Conservation (phyloP, 2,888 invertebrate genomes). For the Dusona sp. region DNA sequence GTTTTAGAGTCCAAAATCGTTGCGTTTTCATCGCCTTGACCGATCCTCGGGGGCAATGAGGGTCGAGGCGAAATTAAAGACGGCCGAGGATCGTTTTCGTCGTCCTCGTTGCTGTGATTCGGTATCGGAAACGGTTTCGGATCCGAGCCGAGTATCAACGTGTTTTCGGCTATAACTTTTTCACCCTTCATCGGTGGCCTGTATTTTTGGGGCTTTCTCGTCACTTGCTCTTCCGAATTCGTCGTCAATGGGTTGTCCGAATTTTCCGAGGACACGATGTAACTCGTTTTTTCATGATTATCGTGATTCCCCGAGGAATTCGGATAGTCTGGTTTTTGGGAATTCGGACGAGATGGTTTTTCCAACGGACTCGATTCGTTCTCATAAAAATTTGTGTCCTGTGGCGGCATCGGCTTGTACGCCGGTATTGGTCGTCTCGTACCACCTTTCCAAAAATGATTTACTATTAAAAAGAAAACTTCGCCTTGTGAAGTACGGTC, state of each 20-base stretch:
- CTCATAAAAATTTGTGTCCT: constrained; percentile 56
- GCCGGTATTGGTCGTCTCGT: constrained; percentile 78
- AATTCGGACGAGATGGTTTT: constrained; percentile 63
- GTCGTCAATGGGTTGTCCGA: constrained; percentile 2
- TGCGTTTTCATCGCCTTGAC: neutral
- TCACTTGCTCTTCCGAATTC: constrained; percentile 41
- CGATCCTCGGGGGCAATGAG: constrained; percentile 67
- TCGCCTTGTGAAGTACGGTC: neutral
- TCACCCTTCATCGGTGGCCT: constrained; percentile 78
- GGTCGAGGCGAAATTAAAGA: constrained; percentile 65
- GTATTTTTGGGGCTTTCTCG: constrained; percentile 73
- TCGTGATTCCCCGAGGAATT: constrained; percentile 60
- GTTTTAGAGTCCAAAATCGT: neutral
- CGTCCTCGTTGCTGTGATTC: constrained; percentile 67
- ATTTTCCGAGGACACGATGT: constrained; percentile 30
- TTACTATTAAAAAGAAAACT: constrained; percentile 47
- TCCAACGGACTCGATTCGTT: constrained; percentile 63
- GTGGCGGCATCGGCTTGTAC: constrained; percentile 79
- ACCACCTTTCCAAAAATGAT: constrained; percentile 69
- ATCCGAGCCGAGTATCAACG: constrained; percentile 77
- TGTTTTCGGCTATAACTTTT: constrained; percentile 76
- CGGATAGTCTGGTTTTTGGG: constrained; percentile 68
- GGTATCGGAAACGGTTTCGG: constrained; percentile 76
- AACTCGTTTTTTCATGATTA: constrained; percentile 68
- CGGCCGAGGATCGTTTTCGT: constrained; percentile 69